Evolutionary conservation across 1,140 invertebrate genomes (phyloP).

Genomic region (Drosophila navojoa): DNA sequence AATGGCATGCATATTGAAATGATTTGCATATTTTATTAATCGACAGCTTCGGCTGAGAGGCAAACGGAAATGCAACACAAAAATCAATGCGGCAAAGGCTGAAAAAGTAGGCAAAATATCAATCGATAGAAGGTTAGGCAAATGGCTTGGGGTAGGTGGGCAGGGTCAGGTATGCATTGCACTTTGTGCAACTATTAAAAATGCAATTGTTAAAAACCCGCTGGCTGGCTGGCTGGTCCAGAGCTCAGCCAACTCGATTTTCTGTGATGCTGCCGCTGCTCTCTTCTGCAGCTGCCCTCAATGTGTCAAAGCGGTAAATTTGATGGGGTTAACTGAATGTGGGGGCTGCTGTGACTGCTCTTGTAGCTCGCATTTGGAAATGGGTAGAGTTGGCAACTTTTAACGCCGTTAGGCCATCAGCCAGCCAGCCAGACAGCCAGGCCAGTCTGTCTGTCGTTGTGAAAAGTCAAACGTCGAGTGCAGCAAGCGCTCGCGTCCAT

Average conservation of each 20-base stretch:
- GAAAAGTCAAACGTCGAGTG: constrained; percentile 69
- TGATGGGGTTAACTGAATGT: constrained; percentile 34
- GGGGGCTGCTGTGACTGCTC: background rate
- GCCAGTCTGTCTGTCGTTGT: constrained; percentile 8
- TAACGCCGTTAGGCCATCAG: constrained; percentile 35
- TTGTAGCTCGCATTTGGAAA: background rate
- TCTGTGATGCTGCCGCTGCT: constrained; percentile 14
- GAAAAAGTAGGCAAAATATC: constrained; percentile 3
- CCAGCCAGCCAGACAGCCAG: background rate
- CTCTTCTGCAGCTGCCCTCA: constrained; percentile 54
- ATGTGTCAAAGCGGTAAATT: constrained; percentile 71
- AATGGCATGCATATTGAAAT: constrained; percentile 29
- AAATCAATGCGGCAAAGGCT: constrained; percentile 12
- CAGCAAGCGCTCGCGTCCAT: constrained; percentile 44
- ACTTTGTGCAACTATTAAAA: constrained; percentile 67
- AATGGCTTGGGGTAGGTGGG: background rate
- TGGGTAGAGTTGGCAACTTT: constrained; percentile 29
- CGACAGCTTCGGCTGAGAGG: constrained; percentile 15
- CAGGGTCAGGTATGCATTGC: constrained; percentile 17
- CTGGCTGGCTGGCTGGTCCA: constrained; percentile 11
- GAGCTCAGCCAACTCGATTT: constrained; percentile 22
- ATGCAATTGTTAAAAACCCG: constrained; percentile 69
- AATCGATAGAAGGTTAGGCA: constrained; percentile 46
- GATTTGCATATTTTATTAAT: constrained; percentile 51
- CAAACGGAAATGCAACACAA: constrained; percentile 25